Conservation (phyloP, 2,113 vertebrate genomes). For the Vanacampus margaritifer region DNA sequence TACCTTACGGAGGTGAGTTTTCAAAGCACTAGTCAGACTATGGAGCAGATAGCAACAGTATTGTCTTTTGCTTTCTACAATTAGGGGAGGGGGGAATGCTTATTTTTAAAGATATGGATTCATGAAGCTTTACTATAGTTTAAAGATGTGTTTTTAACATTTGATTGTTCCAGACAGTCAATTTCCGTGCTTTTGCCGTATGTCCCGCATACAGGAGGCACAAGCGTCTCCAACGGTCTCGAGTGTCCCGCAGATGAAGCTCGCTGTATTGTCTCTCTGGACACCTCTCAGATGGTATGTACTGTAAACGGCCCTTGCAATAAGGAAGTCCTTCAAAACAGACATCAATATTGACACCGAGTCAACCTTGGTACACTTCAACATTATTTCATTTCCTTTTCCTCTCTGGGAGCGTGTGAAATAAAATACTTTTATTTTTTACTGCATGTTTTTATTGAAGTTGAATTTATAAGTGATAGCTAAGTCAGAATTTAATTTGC, state of each 20-base stretch:
- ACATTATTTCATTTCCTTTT: neutral
- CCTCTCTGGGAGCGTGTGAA: too few relatives aligned
- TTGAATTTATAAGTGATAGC: neutral
- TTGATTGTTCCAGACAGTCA: neutral
- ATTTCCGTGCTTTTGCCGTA: neutral
- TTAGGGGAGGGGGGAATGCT: too few relatives aligned
- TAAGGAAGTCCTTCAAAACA: neutral
- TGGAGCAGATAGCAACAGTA: too few relatives aligned
- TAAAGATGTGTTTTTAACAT: neutral
- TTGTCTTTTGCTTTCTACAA: too few relatives aligned
- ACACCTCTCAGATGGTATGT: conserved; percentile 97
- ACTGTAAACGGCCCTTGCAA: neutral
- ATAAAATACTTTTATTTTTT: neutral
- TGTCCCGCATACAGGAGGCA: conserved; percentile 81
- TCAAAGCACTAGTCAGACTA: neutral
- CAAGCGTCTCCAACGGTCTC: conserved; percentile 91
- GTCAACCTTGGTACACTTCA: neutral
- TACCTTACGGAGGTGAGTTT: conserved; percentile 93
- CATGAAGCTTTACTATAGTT: too few relatives aligned
- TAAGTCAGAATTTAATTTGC: neutral
- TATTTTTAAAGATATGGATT: neutral
- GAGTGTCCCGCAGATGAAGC: conserved; percentile 92
- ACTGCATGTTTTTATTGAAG: too few relatives aligned
- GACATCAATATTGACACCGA: neutral
- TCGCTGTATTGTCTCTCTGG: conserved; percentile 90